These are phyloP conservation scores for Drosophila littoralis DNA, from an alignment of 1,140 invertebrate genomes.

Conservation along the genomic window DNA sequence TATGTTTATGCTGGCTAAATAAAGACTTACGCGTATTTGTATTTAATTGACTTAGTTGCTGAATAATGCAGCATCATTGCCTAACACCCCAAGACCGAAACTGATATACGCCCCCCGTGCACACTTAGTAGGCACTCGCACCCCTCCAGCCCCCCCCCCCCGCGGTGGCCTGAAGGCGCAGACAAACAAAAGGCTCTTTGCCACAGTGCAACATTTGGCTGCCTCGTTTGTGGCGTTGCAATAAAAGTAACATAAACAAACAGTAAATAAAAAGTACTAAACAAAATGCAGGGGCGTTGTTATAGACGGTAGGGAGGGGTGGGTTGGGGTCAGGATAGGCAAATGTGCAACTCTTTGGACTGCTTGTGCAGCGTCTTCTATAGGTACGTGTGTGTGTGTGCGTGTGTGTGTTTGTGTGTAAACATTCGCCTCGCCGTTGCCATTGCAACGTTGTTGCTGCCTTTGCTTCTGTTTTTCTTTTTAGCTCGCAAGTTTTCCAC, in stretches of 20 bases:
- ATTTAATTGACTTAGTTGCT: conserved; percentile 12
- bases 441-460: conserved; percentile 5
- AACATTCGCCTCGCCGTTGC: conserved; percentile 50
- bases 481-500: conserved; percentile 61
- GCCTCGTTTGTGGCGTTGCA: conserved; percentile 37
- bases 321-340: conserved; percentile 13
- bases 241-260: conserved; percentile 73
- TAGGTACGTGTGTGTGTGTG: conserved; percentile 15
- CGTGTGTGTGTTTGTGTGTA: conserved; percentile 38
- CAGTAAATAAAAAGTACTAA: conserved; percentile 60
- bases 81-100: not conserved
- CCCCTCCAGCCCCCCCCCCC: not conserved
- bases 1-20: not conserved
- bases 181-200: not conserved
- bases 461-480: conserved; percentile 47
- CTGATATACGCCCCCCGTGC: not conserved
- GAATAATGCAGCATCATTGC: conserved; percentile 22
- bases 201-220: conserved; percentile 36
- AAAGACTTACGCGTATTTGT: not conserved
- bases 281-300: conserved; percentile 36
- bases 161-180: conserved; percentile 2
- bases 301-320: not conserved
- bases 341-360: conserved; percentile 11
- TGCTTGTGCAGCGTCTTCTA: conserved; percentile 16
- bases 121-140: too few species aligned